Base-by-base conservation (phyloP, 2,113 vertebrate species). In the Malurus cyaneus region DNA sequence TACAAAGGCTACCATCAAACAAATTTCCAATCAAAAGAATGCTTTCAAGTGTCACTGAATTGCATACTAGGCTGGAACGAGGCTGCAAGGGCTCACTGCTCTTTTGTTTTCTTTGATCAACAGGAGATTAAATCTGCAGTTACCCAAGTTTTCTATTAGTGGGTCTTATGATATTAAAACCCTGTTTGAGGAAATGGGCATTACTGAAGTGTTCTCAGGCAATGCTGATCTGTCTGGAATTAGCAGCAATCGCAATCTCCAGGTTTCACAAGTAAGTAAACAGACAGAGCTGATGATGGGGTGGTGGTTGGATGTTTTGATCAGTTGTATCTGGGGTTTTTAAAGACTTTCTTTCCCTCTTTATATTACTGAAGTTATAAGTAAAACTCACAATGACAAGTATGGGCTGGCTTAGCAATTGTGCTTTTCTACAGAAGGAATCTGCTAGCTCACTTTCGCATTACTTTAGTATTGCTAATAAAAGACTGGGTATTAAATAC, bases 111-210 rank as follows among this genome's bases (percentile, higher is more conserved):
- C 50, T 95, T 50, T 39, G 56, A 71, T 94, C 61, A 39, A 96
- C 87, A 98, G 97, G 67, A 96, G 69, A 89, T 74, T 97, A 92
- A 8, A 96, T 39, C 77, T 98, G 44, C 93, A 90, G 31, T 65
- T 98, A 65, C 98, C 99, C 59, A 99, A 98, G 89, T 96, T 99
- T 94, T 98, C 98, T 94, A 97, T 99, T 96, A 98, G 98, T 96
- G 97, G 96, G 2, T 98, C 97, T 52, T 98, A 98, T 1, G 73
- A 97, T 8, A 94, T 99, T 93, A 97, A 96, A 77, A 62, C 80
- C 2, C 80, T 98, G 53, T 90, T 99, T 82, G 46, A 44, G 66
- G 96, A 97, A 82, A 98, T 99, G 98, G 99, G 98, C 70, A 98
- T 99, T 80, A 94, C 95, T 32, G 97, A 99, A 86, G 98, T 98